phyloP scores from a whole-genome alignment of 1,140 invertebrate species.

The Cotesia vestalis region DNA sequence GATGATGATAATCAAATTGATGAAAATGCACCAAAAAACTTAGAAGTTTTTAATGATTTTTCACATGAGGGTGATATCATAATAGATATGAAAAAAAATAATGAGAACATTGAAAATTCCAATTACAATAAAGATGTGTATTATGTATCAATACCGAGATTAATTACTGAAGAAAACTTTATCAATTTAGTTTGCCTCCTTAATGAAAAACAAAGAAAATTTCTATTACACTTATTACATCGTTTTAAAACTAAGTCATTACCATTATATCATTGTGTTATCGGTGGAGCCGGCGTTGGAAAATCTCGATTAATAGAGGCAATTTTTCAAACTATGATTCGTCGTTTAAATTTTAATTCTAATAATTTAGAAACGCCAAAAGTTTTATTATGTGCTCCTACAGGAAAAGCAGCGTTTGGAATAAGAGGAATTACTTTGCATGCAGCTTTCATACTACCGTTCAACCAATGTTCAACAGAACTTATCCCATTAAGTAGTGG shows the following conservation, averaged over 20 bases:
- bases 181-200: slow-evolving; percentile 1
- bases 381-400: slow-evolving; percentile 44
- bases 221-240: slow-evolving; percentile 41
- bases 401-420: slow-evolving; percentile 53
- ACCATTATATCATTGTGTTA: slow-evolving; percentile 39
- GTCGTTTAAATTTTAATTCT: slow-evolving; percentile 16
- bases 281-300: slow-evolving; percentile 41
- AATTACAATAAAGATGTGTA: too few relatives aligned
- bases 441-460: slow-evolving; percentile 46
- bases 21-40: too few relatives aligned
- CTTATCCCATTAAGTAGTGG: slow-evolving; percentile 13
- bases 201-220: slow-evolving; percentile 30
- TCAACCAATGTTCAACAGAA: slow-evolving; percentile 34
- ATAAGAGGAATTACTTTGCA: slow-evolving; percentile 50
- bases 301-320: slow-evolving; percentile 41
- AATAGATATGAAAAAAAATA: too few relatives aligned
- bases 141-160: neutral
- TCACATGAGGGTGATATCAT: too few relatives aligned
- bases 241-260: slow-evolving; percentile 37
- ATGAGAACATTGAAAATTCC: too few relatives aligned
- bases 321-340: slow-evolving; percentile 38
- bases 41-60: too few relatives aligned
- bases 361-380: slow-evolving; percentile 5
- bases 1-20: neutral
- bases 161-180: slow-evolving; percentile 5